Conservation (phyloP, 35 echinoderm and acorn worm species). For the Nesometra sesokonis region DNA sequence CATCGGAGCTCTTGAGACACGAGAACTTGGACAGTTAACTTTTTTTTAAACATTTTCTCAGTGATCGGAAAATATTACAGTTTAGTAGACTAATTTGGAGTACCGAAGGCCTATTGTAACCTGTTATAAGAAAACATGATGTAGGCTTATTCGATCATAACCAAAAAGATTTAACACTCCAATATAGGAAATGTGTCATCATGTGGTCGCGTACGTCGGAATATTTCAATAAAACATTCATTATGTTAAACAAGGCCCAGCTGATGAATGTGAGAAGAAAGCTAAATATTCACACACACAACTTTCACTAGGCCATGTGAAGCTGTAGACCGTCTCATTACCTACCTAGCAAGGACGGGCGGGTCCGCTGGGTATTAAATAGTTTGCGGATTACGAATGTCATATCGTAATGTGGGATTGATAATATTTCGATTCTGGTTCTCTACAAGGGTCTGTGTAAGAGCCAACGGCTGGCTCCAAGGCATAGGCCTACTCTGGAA, state of each 20-base stretch:
- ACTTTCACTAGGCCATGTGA: background rate
- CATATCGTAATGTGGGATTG: background rate
- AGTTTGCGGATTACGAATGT: background rate
- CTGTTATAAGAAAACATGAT: too few relatives aligned
- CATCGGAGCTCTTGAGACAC: too few relatives aligned
- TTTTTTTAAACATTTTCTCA: too few relatives aligned
- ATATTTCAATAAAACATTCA: background rate
- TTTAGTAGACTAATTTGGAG: too few relatives aligned
- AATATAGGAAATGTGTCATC: too few relatives aligned
- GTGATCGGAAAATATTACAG: too few relatives aligned
- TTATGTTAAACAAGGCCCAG: background rate
- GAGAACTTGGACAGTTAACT: too few relatives aligned
- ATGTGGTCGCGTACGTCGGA: background rate
- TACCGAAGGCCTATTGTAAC: too few relatives aligned
- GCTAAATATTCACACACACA: background rate
- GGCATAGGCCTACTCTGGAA: background rate
- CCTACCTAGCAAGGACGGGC: background rate
- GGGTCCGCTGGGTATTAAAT: background rate
- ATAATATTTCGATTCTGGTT: background rate
- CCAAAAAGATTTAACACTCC: too few relatives aligned
- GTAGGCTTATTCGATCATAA: too few relatives aligned
- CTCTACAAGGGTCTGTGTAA: background rate
- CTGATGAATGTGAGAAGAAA: background rate
- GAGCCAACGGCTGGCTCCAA: background rate
- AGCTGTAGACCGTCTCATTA: background rate